Evolutionary conservation across 2,888 invertebrate genomes (phyloP), one percentile per base, ranked within the genome.

Genomic region (Orgyia antiqua): DNA sequence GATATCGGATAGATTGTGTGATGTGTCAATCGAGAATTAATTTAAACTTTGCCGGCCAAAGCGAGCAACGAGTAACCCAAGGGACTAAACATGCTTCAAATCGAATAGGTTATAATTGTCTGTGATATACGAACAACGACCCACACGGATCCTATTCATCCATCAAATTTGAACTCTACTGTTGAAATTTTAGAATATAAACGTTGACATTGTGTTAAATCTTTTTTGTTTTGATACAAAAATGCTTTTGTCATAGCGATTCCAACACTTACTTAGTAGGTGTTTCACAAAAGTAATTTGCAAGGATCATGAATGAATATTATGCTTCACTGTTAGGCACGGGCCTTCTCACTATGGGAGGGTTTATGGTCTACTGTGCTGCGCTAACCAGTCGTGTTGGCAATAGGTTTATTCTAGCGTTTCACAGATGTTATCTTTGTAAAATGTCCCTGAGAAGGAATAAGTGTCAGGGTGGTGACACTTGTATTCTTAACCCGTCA

Each of bases 41-140:
- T 83, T 83, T 79, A 80, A 83, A 82, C 75, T 82, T 82, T 72
- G 68, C 71, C 68, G 64, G 66, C 61, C 70, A 74, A 79, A 78
- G 70, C 72, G 74, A 78, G 64, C 73, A 75, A 58, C 63, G 67
- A 53, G 53, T 50, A 52, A 52, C 82, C 72, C 74, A 52, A 64
- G 75, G 76, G 82, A 79, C 68, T 58, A 58, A 70, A 66, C 71
- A 62, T 72, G 63, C 69, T 76, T 78, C 77, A 79, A 78, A 83
- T 80, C 79, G 69, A 77, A 82, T 78, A 79, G 70, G 74, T 78
- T 75, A 80, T 80, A 79, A 80, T 79, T 79, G 79, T 74, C 72
- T 67, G 46, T 48, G 58, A 57, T 70, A 66, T 66, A 54, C 68
- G 62, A 77, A 75, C 64, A 76, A 68, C 70, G 64, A 63, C 67